phyloP scores from a whole-genome alignment of 2,888 invertebrate genomes.

The Chalcosyrphus nemorum region DNA sequence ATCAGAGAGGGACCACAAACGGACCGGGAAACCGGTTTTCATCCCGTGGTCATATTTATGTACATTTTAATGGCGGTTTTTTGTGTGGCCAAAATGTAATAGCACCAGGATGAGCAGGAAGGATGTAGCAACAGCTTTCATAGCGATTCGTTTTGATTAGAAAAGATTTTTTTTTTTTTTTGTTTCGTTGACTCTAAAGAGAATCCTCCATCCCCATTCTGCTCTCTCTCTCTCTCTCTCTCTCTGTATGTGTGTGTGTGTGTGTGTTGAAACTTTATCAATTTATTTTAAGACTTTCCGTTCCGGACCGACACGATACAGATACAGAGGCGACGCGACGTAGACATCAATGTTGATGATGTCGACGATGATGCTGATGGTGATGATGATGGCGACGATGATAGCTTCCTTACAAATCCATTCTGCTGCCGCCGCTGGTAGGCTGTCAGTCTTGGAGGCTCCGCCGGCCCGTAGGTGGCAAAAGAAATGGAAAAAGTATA shows the following conservation, averaged over 20 bases:
- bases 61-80: slow-evolving; percentile 62
- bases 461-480: slow-evolving; percentile 35
- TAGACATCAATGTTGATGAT: not conserved
- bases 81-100: slow-evolving; percentile 62
- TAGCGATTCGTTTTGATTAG: slow-evolving; percentile 63
- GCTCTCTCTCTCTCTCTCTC: too few relatives aligned
- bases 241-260: not conserved
- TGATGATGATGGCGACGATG: slow-evolving; percentile 49
- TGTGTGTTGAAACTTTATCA: slow-evolving; percentile 52
- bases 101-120: slow-evolving; percentile 26
- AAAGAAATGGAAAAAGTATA: slow-evolving; percentile 22
- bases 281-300: slow-evolving; percentile 61
- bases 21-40: slow-evolving; percentile 13
- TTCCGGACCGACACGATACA: slow-evolving; percentile 26
- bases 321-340: too few relatives aligned
- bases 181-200: slow-evolving; percentile 1
- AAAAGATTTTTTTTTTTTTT: slow-evolving; percentile 32
- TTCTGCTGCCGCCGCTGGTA: not conserved
- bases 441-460: slow-evolving; percentile 25
- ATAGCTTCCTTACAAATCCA: slow-evolving; percentile 33
- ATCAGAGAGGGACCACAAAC: slow-evolving; percentile 26
- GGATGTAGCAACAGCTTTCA: slow-evolving; percentile 54
- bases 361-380: not conserved
- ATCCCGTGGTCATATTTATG: slow-evolving; percentile 50
- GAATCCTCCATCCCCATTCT: not conserved